Percentiles rank a stretch among this genome's conserved stretches.
These are phyloP conservation scores for Zosterops pallidus DNA, from an alignment of 2,113 vertebrate genomes.

Conservation along the genomic window DNA sequence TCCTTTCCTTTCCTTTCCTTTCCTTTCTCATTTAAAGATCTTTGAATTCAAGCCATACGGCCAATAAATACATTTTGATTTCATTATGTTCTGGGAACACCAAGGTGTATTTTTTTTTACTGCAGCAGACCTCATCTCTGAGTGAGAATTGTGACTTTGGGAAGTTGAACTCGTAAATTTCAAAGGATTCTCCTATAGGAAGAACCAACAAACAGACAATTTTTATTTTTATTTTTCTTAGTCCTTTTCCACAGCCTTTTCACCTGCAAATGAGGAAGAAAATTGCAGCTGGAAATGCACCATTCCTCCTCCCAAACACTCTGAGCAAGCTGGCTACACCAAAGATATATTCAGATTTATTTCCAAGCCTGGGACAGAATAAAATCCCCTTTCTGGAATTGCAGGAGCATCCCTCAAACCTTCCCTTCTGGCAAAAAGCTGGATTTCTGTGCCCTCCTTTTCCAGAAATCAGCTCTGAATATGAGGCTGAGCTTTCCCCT, in stretches of 20 bases:
- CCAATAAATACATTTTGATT: not conserved
- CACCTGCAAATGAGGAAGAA: not conserved
- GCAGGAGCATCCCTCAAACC: not conserved
- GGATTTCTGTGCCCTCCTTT: fast-evolving
- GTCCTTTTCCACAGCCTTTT: not conserved
- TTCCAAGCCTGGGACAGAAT: not conserved
- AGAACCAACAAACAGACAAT: not conserved
- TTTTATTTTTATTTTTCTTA: not conserved
- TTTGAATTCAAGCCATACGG: not conserved
- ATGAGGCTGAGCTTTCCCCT: not conserved
- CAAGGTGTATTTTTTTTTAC: not conserved
- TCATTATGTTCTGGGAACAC: not conserved
- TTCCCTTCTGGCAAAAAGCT: not conserved
- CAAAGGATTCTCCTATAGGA: not conserved
- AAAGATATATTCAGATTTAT: not conserved
- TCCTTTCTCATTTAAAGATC: not conserved
- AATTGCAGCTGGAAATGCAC: not conserved
- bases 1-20: not conserved
- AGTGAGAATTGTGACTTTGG: not conserved
- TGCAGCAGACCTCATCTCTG: not conserved
- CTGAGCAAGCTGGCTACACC: not conserved
- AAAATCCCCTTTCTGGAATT: not conserved
- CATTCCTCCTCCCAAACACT: not conserved
- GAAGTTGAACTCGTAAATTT: not conserved
- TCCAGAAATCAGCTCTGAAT: not conserved